A percentile compares a stretch with the other conserved stretches of the same genome.
Conservation (phyloP, 2,888 invertebrate genomes). For the Helleia helle region DNA sequence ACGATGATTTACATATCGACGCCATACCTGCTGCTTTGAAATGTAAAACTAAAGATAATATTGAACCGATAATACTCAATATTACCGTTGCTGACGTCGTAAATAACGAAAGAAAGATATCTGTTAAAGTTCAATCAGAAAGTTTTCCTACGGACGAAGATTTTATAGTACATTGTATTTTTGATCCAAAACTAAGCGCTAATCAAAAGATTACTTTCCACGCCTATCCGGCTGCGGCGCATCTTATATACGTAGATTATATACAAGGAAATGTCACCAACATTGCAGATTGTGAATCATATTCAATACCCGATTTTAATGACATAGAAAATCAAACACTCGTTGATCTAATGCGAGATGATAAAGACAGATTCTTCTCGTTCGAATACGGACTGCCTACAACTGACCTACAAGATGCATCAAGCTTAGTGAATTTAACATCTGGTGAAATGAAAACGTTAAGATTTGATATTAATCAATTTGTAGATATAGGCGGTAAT, state of each 20-base stretch:
- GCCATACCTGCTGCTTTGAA: constrained; percentile 53
- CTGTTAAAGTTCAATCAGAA: constrained; percentile 64
- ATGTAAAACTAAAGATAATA: constrained; percentile 58
- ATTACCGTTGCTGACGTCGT: constrained; percentile 51
- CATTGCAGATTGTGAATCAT: constrained; percentile 52
- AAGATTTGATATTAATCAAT: constrained; percentile 79
- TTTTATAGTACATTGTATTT: constrained; percentile 58
- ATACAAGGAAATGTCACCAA: constrained; percentile 32
- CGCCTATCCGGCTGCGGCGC: constrained; percentile 74
- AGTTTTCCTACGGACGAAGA: constrained; percentile 68
- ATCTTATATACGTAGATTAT: constrained; percentile 60
- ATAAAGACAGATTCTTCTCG: constrained; percentile 82
- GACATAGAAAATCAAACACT: constrained; percentile 39
- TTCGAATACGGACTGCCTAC: constrained; percentile 82
- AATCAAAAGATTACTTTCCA: constrained; percentile 56
- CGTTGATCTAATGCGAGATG: constrained; percentile 65
- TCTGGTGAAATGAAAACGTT: constrained; percentile 77
- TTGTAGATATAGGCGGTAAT: constrained; percentile 87
- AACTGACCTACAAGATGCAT: constrained; percentile 76
- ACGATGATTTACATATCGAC: constrained; percentile 35
- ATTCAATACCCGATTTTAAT: constrained; percentile 33
- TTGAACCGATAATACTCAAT: constrained; percentile 44
- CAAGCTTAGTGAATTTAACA: constrained; percentile 79
- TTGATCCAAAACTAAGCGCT: constrained; percentile 54
- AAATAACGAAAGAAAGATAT: constrained; percentile 28